These are phyloP conservation scores for Boloria selene DNA, from an alignment of 2,888 invertebrate species.

Conservation along the genomic window DNA sequence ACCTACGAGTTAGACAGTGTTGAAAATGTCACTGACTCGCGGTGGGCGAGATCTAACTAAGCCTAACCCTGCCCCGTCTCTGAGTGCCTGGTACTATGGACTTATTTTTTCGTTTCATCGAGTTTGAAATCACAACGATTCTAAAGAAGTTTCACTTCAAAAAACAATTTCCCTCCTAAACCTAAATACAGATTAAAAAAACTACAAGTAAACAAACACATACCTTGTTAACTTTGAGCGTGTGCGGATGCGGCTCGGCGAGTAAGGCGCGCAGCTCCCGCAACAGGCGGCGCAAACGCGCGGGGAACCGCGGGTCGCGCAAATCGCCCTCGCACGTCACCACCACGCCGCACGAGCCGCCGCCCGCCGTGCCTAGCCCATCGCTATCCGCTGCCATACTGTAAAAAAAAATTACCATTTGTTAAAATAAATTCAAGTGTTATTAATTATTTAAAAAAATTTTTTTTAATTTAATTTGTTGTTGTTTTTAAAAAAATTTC, in stretches of 20 bases:
- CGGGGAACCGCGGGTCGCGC: constrained; percentile 92
- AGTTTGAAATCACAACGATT: too few relatives aligned
- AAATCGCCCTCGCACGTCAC: constrained; percentile 96
- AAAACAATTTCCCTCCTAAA: too few relatives aligned
- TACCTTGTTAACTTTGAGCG: constrained; percentile 86
- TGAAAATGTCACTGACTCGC: too few relatives aligned
- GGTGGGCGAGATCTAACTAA: too few relatives aligned
- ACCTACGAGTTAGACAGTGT: too few relatives aligned
- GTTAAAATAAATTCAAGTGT: background rate
- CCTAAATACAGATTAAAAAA: background rate
- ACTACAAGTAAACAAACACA: background rate
- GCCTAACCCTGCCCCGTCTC: too few relatives aligned
- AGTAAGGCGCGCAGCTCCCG: constrained; percentile 90
- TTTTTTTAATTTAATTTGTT: too few relatives aligned
- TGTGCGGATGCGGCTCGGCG: constrained; percentile 80
- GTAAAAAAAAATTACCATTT: constrained; percentile 30
- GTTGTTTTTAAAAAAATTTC: too few relatives aligned
- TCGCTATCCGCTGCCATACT: constrained; percentile 93
- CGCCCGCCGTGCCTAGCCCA: constrained; percentile 88
- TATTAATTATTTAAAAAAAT: background rate
- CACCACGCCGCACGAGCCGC: constrained; percentile 93
- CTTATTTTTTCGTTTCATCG: too few relatives aligned
- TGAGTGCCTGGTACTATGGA: too few relatives aligned
- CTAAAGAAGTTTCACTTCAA: too few relatives aligned
- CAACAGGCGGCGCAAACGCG: constrained; percentile 89